A percentile compares a stretch with the other conserved stretches of the same genome.
phyloP scores from a whole-genome alignment of 2,113 vertebrate species.

The Xyliphius kryptos region DNA sequence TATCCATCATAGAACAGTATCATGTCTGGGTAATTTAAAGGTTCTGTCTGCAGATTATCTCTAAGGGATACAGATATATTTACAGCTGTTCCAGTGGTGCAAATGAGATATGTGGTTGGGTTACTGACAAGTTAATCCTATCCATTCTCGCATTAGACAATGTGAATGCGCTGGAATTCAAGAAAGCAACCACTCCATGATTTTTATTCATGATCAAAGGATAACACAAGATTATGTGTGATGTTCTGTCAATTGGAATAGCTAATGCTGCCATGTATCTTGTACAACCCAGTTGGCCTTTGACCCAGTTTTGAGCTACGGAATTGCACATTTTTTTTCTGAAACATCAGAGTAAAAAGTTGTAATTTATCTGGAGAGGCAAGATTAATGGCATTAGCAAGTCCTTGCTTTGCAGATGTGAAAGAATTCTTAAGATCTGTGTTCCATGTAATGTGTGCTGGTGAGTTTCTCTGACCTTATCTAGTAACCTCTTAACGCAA shows the following conservation, averaged over 20 bases:
- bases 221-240: not conserved
- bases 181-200: not conserved
- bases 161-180: not conserved
- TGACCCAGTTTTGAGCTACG: not conserved
- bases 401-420: not conserved
- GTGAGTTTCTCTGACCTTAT: too few relatives aligned
- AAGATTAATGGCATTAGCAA: not conserved
- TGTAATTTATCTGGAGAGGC: not conserved
- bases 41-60: not conserved
- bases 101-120: not conserved
- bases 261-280: not conserved
- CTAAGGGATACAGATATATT: not conserved
- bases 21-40: not conserved
- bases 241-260: not conserved
- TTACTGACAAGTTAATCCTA: not conserved
- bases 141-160: not conserved
- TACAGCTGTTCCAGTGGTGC: not conserved
- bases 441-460: too few relatives aligned
- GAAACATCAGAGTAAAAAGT: not conserved
- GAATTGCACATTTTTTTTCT: not conserved
- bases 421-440: not conserved
- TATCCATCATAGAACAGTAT: not conserved
- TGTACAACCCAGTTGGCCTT: not conserved
- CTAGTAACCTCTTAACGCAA: too few relatives aligned
- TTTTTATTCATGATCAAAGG: not conserved